Base-by-base conservation (phyloP, 2,888 invertebrate species). In the Scrobipalpa costella region DNA sequence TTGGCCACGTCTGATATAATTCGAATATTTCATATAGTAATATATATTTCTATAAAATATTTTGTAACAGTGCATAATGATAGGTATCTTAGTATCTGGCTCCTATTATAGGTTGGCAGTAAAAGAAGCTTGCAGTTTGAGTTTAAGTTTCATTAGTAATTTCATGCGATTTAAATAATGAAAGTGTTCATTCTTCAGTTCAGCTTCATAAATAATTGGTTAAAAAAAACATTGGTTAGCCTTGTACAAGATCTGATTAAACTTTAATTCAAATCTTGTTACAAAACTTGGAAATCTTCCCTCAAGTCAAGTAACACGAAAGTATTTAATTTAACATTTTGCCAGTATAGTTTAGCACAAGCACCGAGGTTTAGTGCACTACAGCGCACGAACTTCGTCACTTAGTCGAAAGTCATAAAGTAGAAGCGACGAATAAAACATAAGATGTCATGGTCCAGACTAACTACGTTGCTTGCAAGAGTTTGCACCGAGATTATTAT, bases 401-500 rank as follows among this genome's bases (percentile, higher is more conserved):
- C 49, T 60, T 60, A 60, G 60, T 9, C 33, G 7, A 34, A 34
- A 60, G 49, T 49, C 49, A 49, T 60, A 60, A 60, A 60, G 33
- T 49, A 47, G 33, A 49, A 33, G 17, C n/a, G 49, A 33, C n/a
- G 60, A 60, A 49, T 49, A 34, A 49, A 60, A 49, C 13, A 60
- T 60, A 33, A 60, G 44, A 59, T 38, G 40, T 44, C 59, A 44
- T 19, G 11, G 34, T 38, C 17, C 38, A 57, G 19, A 57, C 38
- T 19, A 38, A 57, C 27, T 27, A 27, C 57, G 36, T 36, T 15
- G 7, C 17, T 17, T 9, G 17, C 55, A 27, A 50, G 17, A 57
- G 57, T 36, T 57, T 55, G 55, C 33, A 34, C 34, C 55, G 15
- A 34, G 34, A 49, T 49, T 55, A 52, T 21, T 52, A 34, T 55